Evolutionary conservation across 1,140 invertebrate genomes (phyloP), one percentile per base, ranked within the genome.

Genomic region (Aphaenogaster rudis): DNA sequence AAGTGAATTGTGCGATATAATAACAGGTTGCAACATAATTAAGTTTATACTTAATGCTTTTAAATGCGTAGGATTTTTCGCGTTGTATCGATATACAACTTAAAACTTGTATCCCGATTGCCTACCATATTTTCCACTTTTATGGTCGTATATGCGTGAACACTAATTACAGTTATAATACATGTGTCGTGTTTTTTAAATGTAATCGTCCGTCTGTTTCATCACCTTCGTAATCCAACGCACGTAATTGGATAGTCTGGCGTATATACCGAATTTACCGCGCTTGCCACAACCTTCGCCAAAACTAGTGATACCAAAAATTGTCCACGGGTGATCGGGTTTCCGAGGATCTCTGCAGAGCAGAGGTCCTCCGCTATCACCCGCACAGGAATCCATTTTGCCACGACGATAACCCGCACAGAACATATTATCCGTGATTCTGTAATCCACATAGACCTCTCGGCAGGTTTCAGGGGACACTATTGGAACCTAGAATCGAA

Each of bases 261-360:
- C 98, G 92, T 99, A 99, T 84, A 99, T 99, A 4, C 99, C 98
- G 91, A 97, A 99, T 94, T 99, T 99, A 63, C 98, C 98, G 69
- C 97, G 97, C 92, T 98, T 97, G 6, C 98, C 99, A 93, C 99
- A 99, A 28, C 98, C 98, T 92, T 99, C 98, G 0, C 99, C 99
- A 90, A 99, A 99, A 92, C 98, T 99, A 0, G 98, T 99, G 54
- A 99, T 98, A 3, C 98, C 98, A 94, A 98, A 98, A 33, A 99
- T 97, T 33, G 97, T 97, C 97, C 98, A 98, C 2, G 96, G 96
- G 87, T 96, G 96, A 86, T 96, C 95, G 0, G 94, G 93, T 78
- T 92, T 95, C 0, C 94, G 94, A 0, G 94, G 94, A 91, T 97
- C 96, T 63, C 93, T 94, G 80, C 98, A 98, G 79, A 98, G 96